These are phyloP conservation scores for Drosophila cognata DNA, from an alignment of 2,888 invertebrate genomes.

Conservation along the genomic window DNA sequence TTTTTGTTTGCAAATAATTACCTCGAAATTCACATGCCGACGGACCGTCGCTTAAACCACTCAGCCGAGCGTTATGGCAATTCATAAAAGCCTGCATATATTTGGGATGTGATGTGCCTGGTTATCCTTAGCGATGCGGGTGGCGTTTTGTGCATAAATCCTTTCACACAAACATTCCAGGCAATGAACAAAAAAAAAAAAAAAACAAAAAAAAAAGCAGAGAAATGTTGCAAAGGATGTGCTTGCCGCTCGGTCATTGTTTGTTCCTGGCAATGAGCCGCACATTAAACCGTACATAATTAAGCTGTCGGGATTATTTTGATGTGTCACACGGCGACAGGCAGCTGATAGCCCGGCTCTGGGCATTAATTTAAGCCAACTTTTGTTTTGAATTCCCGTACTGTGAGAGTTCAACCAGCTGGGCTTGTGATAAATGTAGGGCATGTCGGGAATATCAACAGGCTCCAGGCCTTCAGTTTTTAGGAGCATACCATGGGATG, in stretches of 20 bases:
- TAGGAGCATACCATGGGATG: background rate
- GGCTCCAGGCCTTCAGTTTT: slow-evolving; percentile 22
- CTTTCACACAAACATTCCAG: slow-evolving; percentile 61
- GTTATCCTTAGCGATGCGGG: slow-evolving; percentile 63
- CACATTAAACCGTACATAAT: slow-evolving; percentile 79
- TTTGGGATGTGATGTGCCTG: slow-evolving; percentile 45
- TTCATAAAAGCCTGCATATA: slow-evolving; percentile 66
- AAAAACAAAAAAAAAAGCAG: slow-evolving; percentile 13
- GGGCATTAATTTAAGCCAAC: slow-evolving; percentile 76
- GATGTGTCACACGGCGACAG: slow-evolving; percentile 81
- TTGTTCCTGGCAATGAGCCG: slow-evolving; percentile 71
- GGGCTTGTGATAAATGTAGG: slow-evolving; percentile 30
- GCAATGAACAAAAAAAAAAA: slow-evolving; percentile 16
- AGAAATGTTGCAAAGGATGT: slow-evolving; percentile 55
- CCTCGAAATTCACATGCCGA: slow-evolving; percentile 59
- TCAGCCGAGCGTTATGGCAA: slow-evolving; percentile 75
- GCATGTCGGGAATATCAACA: slow-evolving; percentile 50
- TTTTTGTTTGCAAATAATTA: slow-evolving; percentile 73
- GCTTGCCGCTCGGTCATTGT: slow-evolving; percentile 52
- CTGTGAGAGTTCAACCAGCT: slow-evolving; percentile 55
- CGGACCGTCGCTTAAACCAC: slow-evolving; percentile 64
- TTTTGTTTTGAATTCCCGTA: slow-evolving; percentile 65
- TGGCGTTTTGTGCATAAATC: slow-evolving; percentile 77
- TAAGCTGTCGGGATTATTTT: slow-evolving; percentile 84
- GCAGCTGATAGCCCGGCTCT: slow-evolving; percentile 72